Evolutionary conservation across 2,888 invertebrate genomes (phyloP), one percentile per base, ranked within the genome.

Genomic region (Slavum lentiscoides): DNA sequence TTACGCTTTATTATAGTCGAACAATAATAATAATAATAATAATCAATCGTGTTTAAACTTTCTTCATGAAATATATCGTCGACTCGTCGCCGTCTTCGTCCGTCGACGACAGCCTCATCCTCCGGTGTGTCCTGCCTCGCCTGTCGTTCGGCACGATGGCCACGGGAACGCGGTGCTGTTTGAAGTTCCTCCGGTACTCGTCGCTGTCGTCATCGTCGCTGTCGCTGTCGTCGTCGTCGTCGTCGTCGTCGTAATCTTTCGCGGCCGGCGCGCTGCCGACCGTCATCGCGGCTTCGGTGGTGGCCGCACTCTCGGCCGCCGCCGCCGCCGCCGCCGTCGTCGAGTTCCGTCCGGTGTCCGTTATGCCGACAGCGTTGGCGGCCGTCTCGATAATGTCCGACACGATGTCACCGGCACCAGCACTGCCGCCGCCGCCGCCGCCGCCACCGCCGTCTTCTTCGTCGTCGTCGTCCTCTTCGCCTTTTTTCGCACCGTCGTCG

Each of bases 61-160:
- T 80, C 58, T 72, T 72, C 80, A 80, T 80, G 64, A 72, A 80
- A 43, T 64, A 72, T 80, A 80, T 80, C 17, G 80, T 39, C 43
- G 80, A 70, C n/a, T 80, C 80, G 55, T 75, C 75, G 15, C 19
- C 62, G 19, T 55, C 58, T 9, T 23, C 62, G 19, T 62, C 58
- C 17, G 66, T 15, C 43, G 84, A 82, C 21, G 84, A 83, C 70
- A 85, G 83, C 23, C 85, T 83, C 85, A 85, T 85, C 69, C 85
- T 81, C 77, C 84, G 82, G 74, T 85, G 85, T 15, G 83, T 84
- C 72, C 85, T 82, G 6, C 84, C 84, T 66, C 84, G 84, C 80
- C 64, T 62, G 81, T 68, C 82, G 82, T 82, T 83, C 30, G 66
- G 83, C 61, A 67, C 74, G 23, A 73, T 13, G 49, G 49, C 49